A percentile compares a stretch with the other conserved stretches of the same genome.
These are phyloP conservation scores for Octopus sinensis DNA, from an alignment of 1,140 invertebrate species.

Conservation along the genomic window DNA sequence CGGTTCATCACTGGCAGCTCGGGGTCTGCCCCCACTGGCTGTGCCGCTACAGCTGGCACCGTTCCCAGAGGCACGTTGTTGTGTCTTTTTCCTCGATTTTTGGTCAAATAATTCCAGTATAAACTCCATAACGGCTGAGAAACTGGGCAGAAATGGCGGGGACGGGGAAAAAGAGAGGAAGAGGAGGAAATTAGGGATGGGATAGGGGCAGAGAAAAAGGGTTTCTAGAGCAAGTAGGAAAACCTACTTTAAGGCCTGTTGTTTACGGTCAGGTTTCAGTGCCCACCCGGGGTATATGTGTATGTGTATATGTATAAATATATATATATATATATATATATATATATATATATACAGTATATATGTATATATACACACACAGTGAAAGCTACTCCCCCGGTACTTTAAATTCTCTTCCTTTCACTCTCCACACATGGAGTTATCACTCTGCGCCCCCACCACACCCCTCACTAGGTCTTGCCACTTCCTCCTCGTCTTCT, in stretches of 20 bases:
- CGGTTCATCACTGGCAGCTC: constrained; percentile 10
- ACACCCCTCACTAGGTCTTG: too few species aligned
- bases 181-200: background rate
- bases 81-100: background rate
- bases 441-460: too few species aligned
- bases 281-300: background rate
- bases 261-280: background rate
- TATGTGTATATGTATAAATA: background rate
- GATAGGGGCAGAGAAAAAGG: too few species aligned
- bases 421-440: too few species aligned
- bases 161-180: background rate
- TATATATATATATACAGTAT: too few species aligned
- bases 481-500: too few species aligned
- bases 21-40: background rate
- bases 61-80: background rate
- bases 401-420: too few species aligned
- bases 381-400: too few species aligned
- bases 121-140: background rate
- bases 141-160: background rate
- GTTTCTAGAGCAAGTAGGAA: background rate
- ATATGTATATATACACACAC: too few species aligned
- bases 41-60: background rate
- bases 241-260: background rate
- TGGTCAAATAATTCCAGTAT: constrained; percentile 7
- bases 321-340: background rate